A percentile compares a stretch with the other conserved stretches of the same genome.
Conservation (phyloP, 2,888 invertebrate genomes). For the Nomada goodeniana region DNA sequence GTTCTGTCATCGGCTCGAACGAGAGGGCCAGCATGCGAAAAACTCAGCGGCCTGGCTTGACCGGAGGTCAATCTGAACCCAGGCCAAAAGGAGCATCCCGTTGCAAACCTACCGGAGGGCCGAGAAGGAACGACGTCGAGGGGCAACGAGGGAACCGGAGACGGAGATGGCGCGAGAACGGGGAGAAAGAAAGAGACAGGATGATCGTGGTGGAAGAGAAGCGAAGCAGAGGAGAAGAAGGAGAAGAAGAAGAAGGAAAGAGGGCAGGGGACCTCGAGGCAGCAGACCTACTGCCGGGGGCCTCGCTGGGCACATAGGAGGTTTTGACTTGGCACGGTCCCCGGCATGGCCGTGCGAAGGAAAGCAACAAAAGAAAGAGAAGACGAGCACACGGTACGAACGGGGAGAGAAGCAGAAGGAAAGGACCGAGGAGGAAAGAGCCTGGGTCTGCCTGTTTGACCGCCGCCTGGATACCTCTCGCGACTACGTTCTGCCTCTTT, state of each 20-base stretch:
- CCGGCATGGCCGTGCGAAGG: slow-evolving; percentile 66
- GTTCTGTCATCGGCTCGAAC: slow-evolving; percentile 55
- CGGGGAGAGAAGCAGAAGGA: slow-evolving; percentile 42
- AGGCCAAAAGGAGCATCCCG: slow-evolving; percentile 50
- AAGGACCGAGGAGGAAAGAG: slow-evolving; percentile 55
- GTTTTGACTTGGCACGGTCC: slow-evolving; percentile 73
- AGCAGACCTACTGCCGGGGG: slow-evolving; percentile 73
- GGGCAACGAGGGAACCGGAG: slow-evolving; percentile 12
- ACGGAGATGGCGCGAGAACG: no score
- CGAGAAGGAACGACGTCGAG: neutral
- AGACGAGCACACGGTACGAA: slow-evolving; percentile 49
- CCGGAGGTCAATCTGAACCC: slow-evolving; percentile 66
- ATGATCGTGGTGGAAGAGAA: neutral
- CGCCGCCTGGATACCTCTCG: slow-evolving; percentile 66
- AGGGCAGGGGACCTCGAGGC: slow-evolving; percentile 67
- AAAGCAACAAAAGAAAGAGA: slow-evolving; percentile 71
- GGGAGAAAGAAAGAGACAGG: no score
- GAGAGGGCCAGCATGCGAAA: slow-evolving; percentile 49
- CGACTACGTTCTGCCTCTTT: slow-evolving; percentile 16
- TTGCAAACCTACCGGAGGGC: slow-evolving; percentile 40
- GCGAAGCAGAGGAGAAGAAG: neutral
- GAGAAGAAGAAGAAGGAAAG: slow-evolving; percentile 11
- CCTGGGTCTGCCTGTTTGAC: slow-evolving; percentile 72
- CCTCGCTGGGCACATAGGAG: slow-evolving; percentile 66
- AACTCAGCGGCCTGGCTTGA: slow-evolving; percentile 58